Evolutionary conservation across 2,797 vertebrate genomes (phyloP), one percentile per base, ranked within the genome.

Genomic region (Arctocebus calabarensis): DNA sequence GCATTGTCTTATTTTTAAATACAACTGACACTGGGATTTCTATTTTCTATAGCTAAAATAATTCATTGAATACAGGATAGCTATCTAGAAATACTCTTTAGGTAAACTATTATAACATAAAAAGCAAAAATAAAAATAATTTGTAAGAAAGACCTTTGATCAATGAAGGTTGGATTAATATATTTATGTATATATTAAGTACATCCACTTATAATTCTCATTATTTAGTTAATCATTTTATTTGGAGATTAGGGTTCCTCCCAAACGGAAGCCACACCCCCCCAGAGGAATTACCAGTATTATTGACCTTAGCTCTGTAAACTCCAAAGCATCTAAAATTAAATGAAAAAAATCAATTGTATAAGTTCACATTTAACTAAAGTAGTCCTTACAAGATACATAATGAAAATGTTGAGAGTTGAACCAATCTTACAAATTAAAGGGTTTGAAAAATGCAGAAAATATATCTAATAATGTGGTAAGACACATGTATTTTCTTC

Each of bases 1-100:
- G 25, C 27, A 79, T 86, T 75, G 95, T 87, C 27, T 82, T 48
- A 74, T 43, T 91, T 88, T 85, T 79, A 94, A 81, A 62, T 61
- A 43, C 0, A 52, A 66, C 55, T 81, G 74, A 89, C 83, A 19
- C 25, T 82, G 11, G 48, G 16, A 16, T 91, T 95, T 70, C n/a
- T 4, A 86, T 34, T 74, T 66, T 32, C 25, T 10, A 7, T 8
- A 78, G 20, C 5, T 74, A 75, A 87, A 91, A 89, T 75, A 68
- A 93, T 62, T 87, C 22, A 70, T 64, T 0, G 45, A 85, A 77
- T 55, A 45, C 1, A 34, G 19, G 90, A 78, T 16, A 91, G 16
- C 8, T 37, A 68, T 43, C 32, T 57, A 5, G 17, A 84, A 84
- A 57, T 90, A 92, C 45, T 93, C 9, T 68, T 79, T 17, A 91